Evolutionary conservation across 2,113 vertebrate species (phyloP).

Genomic region (Trogon melanurus): DNA sequence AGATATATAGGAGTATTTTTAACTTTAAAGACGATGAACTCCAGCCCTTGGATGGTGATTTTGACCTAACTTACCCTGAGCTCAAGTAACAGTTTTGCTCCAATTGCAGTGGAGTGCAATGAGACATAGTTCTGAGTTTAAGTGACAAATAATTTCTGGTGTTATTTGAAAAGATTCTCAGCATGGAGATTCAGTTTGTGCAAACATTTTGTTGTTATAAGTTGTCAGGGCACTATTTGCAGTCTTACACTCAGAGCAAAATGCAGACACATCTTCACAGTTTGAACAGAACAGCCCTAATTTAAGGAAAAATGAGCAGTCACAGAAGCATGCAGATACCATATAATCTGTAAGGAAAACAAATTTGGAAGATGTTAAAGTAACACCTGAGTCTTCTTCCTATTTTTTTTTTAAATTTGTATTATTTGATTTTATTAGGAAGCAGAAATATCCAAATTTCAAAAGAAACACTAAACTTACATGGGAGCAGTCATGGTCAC

Average conservation of each 20-base stretch:
- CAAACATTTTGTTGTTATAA: neutral
- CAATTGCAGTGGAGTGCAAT: neutral
- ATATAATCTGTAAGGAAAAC: neutral
- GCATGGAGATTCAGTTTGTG: neutral
- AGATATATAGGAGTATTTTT: neutral
- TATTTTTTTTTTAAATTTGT: neutral
- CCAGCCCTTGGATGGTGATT: neutral
- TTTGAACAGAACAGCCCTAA: neutral
- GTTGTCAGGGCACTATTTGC: neutral
- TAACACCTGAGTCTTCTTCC: neutral
- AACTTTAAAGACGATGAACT: neutral
- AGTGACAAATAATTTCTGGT: neutral
- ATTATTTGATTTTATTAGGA: neutral
- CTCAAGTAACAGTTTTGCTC: neutral
- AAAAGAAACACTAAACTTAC: neutral
- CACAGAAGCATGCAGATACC: neutral
- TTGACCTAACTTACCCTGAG: neutral
- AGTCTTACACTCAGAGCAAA: neutral
- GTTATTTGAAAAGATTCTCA: neutral
- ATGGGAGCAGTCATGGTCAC: neutral
- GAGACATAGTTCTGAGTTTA: neutral
- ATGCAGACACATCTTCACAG: neutral
- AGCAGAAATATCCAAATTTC: neutral
- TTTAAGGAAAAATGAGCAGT: neutral
- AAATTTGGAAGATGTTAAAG: neutral